phyloP scores from a whole-genome alignment of 2,113 vertebrate genomes.

The Oncorhynchus masou region DNA sequence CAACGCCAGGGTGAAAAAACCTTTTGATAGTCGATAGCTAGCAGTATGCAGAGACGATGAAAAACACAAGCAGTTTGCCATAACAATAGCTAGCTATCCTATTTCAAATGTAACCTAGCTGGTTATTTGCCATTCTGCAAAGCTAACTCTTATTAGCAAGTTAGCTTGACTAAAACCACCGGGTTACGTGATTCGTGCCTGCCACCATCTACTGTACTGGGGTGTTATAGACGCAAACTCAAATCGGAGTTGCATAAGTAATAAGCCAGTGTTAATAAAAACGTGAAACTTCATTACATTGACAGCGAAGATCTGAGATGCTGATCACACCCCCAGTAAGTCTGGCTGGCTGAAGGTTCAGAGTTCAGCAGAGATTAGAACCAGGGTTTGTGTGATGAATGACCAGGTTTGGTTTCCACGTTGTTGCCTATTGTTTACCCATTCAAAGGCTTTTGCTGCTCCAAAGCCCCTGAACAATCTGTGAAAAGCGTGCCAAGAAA shows the following conservation, averaged over 20 bases:
- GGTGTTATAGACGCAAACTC: no score
- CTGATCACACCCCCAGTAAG: background rate
- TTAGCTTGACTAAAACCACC: no score
- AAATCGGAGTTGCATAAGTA: background rate
- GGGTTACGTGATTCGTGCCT: no score
- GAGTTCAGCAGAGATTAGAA: background rate
- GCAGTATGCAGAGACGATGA: no score
- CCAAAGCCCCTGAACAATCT: constrained; percentile 22
- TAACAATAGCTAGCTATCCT: no score
- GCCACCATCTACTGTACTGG: no score
- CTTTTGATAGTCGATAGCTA: no score
- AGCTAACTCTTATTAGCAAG: no score
- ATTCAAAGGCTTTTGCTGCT: background rate
- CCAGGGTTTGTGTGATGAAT: background rate
- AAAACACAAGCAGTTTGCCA: no score
- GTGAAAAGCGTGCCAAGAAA: constrained; percentile 34
- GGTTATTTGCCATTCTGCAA: no score
- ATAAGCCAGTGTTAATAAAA: background rate
- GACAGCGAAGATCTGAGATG: background rate
- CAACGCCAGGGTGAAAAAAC: no score
- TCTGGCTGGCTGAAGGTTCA: background rate
- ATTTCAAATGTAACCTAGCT: no score
- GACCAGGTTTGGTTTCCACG: background rate
- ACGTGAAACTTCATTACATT: background rate
- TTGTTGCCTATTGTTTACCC: constrained; percentile 1